Evolutionary conservation across 2,797 vertebrate genomes (phyloP).

Genomic region (Lates japonicus): DNA sequence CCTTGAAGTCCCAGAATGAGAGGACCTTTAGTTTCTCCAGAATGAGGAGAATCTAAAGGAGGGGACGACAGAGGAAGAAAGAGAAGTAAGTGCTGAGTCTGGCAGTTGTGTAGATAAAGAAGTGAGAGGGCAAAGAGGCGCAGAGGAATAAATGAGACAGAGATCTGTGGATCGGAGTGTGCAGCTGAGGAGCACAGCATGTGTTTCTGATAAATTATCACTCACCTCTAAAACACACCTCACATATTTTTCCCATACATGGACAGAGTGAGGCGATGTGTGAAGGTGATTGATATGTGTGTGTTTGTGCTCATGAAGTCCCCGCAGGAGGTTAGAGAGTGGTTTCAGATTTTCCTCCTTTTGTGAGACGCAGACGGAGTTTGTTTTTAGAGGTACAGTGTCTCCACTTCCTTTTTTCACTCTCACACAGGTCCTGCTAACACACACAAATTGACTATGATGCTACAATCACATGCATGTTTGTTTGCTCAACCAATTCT

Average conservation of each 20-base stretch:
- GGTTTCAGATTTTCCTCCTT: conserved; percentile 23
- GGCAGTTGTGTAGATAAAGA: conserved; percentile 50
- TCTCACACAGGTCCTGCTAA: conserved; percentile 5
- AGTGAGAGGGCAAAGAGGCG: conserved; percentile 42
- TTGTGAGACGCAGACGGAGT: conserved; percentile 10
- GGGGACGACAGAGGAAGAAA: conserved; percentile 18
- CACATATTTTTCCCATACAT: conserved; percentile 72
- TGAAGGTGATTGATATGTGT: conserved; percentile 34
- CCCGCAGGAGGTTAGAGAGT: conserved; percentile 8
- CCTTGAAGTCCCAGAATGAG: conserved; percentile 64
- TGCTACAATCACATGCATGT: not conserved
- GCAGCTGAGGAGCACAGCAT: conserved; percentile 50
- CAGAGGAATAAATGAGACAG: conserved; percentile 51
- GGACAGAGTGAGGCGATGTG: conserved; percentile 32
- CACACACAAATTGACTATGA: not conserved
- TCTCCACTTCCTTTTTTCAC: conserved; percentile 1
- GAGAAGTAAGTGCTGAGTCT: conserved; percentile 35
- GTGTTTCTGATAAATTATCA: conserved; percentile 73
- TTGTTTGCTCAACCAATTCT: not conserved
- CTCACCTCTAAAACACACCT: conserved; percentile 68
- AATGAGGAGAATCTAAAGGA: conserved; percentile 29
- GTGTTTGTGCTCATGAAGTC: conserved; percentile 27
- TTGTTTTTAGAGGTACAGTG: conserved; percentile 33
- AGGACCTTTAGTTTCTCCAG: too few species aligned
- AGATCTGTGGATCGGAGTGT: conserved; percentile 17